phyloP scores from a whole-genome alignment of 2,888 invertebrate genomes.

The Cephus rjabovi region DNA sequence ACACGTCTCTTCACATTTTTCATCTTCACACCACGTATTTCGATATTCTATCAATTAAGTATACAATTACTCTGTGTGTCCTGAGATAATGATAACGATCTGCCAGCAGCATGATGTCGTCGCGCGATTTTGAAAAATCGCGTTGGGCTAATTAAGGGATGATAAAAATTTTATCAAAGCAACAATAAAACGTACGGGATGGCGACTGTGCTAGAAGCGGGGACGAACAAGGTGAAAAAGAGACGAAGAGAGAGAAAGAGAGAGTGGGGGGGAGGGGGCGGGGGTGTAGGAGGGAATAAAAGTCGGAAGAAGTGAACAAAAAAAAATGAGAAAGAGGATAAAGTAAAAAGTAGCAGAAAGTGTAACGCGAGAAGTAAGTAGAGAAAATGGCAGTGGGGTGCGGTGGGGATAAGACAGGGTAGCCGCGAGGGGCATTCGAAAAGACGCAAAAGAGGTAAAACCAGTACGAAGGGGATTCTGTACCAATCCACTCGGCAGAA shows the following conservation, averaged over 20 bases:
- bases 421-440: not conserved
- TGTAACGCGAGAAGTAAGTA: not conserved
- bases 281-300: not conserved
- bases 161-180: not conserved
- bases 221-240: not conserved
- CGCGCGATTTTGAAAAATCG: not conserved
- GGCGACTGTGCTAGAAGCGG: not conserved
- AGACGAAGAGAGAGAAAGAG: not conserved
- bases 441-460: not conserved
- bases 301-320: not conserved
- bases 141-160: not conserved
- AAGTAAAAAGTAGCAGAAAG: not conserved
- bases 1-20: not conserved
- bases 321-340: not conserved
- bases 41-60: conserved; percentile 1
- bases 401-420: not conserved
- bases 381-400: not conserved
- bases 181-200: not conserved
- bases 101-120: conserved; percentile 10
- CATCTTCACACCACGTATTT: not conserved
- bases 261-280: not conserved
- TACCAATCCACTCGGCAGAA: not conserved
- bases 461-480: not conserved
- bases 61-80: conserved; percentile 2
- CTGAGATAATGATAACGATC: not conserved